A percentile compares a stretch with the other conserved stretches of the same genome.
Evolutionary conservation across 1,140 invertebrate species (phyloP).

Genomic region (Ceratitis capitata): DNA sequence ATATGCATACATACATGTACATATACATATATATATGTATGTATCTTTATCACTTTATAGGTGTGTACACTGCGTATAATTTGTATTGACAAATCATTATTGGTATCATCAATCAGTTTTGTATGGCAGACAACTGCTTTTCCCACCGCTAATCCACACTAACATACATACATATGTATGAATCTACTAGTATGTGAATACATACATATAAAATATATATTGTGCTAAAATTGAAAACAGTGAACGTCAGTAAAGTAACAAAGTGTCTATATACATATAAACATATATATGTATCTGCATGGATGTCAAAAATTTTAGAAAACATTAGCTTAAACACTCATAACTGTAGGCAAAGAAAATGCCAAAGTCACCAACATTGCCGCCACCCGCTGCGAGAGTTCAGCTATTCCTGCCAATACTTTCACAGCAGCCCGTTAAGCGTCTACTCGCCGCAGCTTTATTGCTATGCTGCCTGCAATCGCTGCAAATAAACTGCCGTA

Average conservation of each 20-base stretch:
- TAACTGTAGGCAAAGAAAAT: not conserved
- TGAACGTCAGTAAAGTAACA: not conserved
- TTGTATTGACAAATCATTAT: not conserved
- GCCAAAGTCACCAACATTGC: not conserved
- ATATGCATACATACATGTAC: not conserved
- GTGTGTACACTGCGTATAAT: not conserved
- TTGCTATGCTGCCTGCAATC: conserved; percentile 17
- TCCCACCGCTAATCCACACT: not conserved
- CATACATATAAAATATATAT: too few relatives aligned
- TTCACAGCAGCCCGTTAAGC: not conserved
- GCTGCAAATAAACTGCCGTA: conserved; percentile 28
- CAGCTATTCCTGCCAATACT: not conserved
- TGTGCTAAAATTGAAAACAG: not conserved
- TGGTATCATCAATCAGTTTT: conserved; percentile 13
- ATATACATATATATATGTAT: not conserved
- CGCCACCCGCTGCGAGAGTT: not conserved
- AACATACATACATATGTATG: too few relatives aligned
- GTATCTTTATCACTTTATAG: too few relatives aligned
- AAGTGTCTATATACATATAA: not conserved
- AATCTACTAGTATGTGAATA: too few relatives aligned
- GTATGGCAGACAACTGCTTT: not conserved
- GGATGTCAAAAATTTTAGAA: not conserved
- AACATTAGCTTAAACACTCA: not conserved
- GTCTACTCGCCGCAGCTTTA: not conserved
- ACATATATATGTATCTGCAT: not conserved